Evolutionary conservation across 2,888 invertebrate species (phyloP), one percentile per base, ranked within the genome.

Genomic region (Rhagophthalmus giganteus): DNA sequence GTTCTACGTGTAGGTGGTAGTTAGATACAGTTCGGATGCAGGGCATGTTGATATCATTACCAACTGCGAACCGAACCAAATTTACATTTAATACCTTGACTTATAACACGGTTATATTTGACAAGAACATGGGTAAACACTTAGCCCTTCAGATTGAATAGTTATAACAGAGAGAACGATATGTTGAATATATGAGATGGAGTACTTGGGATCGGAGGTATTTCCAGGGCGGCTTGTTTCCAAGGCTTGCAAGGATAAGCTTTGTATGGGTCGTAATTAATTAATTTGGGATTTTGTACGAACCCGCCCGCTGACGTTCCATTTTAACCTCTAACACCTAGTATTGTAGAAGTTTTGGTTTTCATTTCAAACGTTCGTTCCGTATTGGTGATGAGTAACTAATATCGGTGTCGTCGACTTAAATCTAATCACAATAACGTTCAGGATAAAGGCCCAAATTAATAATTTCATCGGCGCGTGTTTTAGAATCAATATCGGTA

Each of bases 191-290:
- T 12, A 34, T 34, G 34, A 54, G 28, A 26, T n/a, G 48, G 45
- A 39, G 25, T 34, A 39, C 15, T 28, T 10, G 11, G 46, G 33
- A 13, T 46, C 33, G 37, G 38, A 27, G 31, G 38, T 40, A 26
- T 44, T 40, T 46, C 28, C 13, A 27, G 38, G 46, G 45, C 32
- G 24, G 35, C 31, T 35, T 40, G 51, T 47, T 44, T 53, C 38
- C 28, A 48, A 31, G 44, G 40, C 39, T 45, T 41, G 38, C 37
- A 33, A 30, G 52, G 55, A 55, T 55, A 47, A 53, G 40, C 39
- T 28, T 54, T 56, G 53, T 56, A 56, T 56, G 54, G 56, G 54
- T 54, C 52, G 59, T 60, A 60, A 60, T 58, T 60, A 60, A 60
- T 60, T 60, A 58, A 58, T 58, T 58, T 53, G 45, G 52, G 54